A percentile compares a stretch with the other conserved stretches of the same genome.
Conservation (phyloP, 2,888 invertebrate genomes). For the Agrypnus murinus region DNA sequence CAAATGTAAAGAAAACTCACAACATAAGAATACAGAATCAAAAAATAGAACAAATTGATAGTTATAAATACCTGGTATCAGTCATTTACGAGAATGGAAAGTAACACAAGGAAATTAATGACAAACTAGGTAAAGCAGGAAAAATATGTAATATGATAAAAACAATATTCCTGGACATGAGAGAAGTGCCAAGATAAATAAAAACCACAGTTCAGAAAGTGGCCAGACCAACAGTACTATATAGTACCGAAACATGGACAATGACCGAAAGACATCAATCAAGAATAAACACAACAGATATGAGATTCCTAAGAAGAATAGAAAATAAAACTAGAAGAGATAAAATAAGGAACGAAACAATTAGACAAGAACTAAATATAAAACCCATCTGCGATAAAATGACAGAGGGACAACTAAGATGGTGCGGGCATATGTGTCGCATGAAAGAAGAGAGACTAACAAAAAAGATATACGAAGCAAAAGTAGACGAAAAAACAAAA, state of each 20-base stretch:
- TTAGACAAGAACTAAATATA: not conserved
- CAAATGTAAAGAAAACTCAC: no score
- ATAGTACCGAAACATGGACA: not conserved
- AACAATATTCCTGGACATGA: not conserved
- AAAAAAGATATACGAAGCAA: not conserved
- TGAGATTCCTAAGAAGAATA: not conserved
- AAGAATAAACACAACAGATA: not conserved
- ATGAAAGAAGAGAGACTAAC: not conserved
- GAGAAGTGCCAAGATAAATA: not conserved
- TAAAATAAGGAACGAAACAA: not conserved
- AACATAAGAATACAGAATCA: no score
- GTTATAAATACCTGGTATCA: no score
- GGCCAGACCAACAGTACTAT: no score
- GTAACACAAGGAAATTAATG: no score
- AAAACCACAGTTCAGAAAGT: not conserved
- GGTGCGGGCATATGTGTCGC: not conserved
- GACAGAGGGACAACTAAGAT: slow-evolving; percentile 3
- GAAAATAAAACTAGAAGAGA: not conserved
- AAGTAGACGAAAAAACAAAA: no score
- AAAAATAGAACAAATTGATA: no score
- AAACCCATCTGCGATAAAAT: not conserved
- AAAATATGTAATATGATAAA: slow-evolving; percentile 6
- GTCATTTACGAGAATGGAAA: not conserved
- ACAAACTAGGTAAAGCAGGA: not conserved
- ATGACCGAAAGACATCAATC: not conserved